A percentile compares a stretch with the other conserved stretches of the same genome.
Conservation (phyloP, 2,113 vertebrate species). For the Phasianus colchicus region DNA sequence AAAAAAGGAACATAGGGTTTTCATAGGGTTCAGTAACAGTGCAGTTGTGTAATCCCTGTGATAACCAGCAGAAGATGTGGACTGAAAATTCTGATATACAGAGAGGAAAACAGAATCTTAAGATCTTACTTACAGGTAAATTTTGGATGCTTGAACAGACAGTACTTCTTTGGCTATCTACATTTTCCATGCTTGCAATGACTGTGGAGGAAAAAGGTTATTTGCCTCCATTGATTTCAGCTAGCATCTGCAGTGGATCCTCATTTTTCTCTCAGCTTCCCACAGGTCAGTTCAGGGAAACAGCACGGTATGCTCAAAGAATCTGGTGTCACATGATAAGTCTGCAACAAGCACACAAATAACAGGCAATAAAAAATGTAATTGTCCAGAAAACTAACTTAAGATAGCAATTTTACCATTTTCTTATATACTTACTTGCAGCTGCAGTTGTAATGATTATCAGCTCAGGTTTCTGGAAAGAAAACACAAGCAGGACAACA, state of each 20-base stretch:
- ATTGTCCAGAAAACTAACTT: neutral
- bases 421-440: neutral
- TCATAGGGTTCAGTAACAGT: neutral
- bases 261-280: neutral
- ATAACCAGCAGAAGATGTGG: neutral
- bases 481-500: neutral
- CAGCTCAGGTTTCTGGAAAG: neutral
- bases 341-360: neutral
- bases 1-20: neutral
- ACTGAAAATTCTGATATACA: neutral
- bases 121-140: neutral
- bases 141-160: neutral
- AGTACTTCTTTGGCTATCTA: neutral
- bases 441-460: neutral
- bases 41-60: neutral
- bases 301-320: neutral
- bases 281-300: neutral
- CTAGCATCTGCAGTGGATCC: neutral
- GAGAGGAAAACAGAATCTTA: neutral
- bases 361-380: neutral
- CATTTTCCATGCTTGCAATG: neutral
- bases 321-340: rapidly evolving
- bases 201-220: neutral
- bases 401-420: neutral
- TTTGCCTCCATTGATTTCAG: neutral